Evolutionary conservation across 2,888 invertebrate genomes (phyloP), one percentile per base, ranked within the genome.

Genomic region (Chrysodeixis includens): DNA sequence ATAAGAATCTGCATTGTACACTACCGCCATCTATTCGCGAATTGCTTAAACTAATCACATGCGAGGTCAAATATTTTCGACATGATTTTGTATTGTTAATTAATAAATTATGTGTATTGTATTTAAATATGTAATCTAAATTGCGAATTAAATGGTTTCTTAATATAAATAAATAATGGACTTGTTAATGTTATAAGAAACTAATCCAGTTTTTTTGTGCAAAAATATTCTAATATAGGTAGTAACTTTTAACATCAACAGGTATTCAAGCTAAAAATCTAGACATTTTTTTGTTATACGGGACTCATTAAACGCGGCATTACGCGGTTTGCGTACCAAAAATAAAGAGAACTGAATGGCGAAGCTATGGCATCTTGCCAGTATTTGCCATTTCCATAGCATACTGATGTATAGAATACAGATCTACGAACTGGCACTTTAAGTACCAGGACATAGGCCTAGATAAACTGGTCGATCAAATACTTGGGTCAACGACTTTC

Each of bases 221-320:
- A 6, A n/a, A 40, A n/a, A n/a, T 3, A 49, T 20, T 49, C 18
- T 20, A 18, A 46, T 20, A 20, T 10, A n/a, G n/a, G n/a, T n/a
- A 44, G 44, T 20, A 2, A 49, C 9, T 20, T 20, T 49, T 18
- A 49, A 58, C 46, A 26, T 78, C 81, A 82, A 85, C 84, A 77
- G 76, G 78, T 84, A 67, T 26, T 76, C 64, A 62, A 61, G 20
- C 46, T 56, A 52, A 66, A 74, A 69, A 46, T 22, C 54, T 67
- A 59, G 64, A 54, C 56, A 61, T 30, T 51, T 67, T 70, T 70
- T 81, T 76, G n/a, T 74, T 66, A 67, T 57, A 64, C 51, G 81
- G 80, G 62, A 62, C 85, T 88, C 88, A 92, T 93, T 92, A 91
- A 90, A 91, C n/a, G n/a, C n/a, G n/a, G n/a, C n/a, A n/a, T n/a